A percentile compares a stretch with the other conserved stretches of the same genome.
These are phyloP conservation scores for Pristionchus mayeri DNA, from an alignment of 2,888 invertebrate species.

Conservation along the genomic window DNA sequence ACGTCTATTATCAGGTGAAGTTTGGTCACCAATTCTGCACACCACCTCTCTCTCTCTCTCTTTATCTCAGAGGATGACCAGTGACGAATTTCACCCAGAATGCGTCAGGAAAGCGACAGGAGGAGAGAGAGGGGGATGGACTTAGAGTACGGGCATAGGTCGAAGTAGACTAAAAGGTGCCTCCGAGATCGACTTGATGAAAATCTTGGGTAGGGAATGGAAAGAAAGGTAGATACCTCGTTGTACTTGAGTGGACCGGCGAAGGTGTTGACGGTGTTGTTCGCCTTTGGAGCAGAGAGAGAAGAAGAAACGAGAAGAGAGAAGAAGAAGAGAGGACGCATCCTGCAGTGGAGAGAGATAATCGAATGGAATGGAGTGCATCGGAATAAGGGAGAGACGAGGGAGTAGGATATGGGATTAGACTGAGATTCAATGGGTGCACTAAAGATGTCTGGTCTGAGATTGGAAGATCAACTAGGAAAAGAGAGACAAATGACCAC, in stretches of 20 bases:
- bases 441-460: too few relatives aligned
- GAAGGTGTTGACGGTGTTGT: slow-evolving; percentile 63
- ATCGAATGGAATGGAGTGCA: not conserved
- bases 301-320: not conserved
- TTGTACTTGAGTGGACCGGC: slow-evolving; percentile 39
- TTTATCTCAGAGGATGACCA: not conserved
- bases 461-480: not conserved
- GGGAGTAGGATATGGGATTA: too few relatives aligned
- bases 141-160: too few relatives aligned
- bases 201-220: too few relatives aligned
- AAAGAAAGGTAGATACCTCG: too few relatives aligned
- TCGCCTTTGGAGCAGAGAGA: slow-evolving; percentile 50
- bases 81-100: not conserved
- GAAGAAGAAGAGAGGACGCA: slow-evolving; percentile 43
- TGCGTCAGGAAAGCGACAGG: slow-evolving; percentile 10
- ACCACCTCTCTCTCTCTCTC: not conserved
- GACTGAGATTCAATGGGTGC: not conserved
- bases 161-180: too few relatives aligned
- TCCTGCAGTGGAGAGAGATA: not conserved
- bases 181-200: too few relatives aligned
- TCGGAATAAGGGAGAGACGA: not conserved
- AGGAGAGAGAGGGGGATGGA: not conserved
- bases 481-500: not conserved
- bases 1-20: not conserved
- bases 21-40: not conserved